A percentile compares a stretch with the other conserved stretches of the same genome.
Conservation (phyloP, 2,113 vertebrate species). For the Furnarius figulus region DNA sequence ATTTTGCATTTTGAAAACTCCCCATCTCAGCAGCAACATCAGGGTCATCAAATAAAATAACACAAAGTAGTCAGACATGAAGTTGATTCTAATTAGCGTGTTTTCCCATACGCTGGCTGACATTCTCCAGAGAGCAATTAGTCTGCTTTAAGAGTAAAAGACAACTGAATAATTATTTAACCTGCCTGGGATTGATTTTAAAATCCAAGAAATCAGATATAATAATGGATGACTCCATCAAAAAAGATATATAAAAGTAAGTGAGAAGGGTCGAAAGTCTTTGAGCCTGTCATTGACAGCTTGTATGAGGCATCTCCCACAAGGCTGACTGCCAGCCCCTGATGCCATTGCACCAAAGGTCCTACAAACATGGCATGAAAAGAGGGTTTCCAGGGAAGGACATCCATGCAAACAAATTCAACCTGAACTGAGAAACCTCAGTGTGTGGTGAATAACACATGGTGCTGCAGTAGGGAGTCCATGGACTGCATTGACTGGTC, state of each 20-base stretch:
- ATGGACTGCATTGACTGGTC: not conserved
- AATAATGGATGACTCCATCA: not conserved
- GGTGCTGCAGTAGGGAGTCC: accelerated
- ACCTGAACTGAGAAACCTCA: not conserved
- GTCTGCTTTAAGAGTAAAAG: conserved; percentile 79
- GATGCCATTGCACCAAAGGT: not conserved
- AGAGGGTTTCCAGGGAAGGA: not conserved
- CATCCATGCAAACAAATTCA: not conserved
- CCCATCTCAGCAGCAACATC: not conserved
- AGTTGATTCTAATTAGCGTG: conserved; percentile 79
- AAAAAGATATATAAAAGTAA: not conserved
- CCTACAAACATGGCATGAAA: not conserved
- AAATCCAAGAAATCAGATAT: conserved; percentile 41
- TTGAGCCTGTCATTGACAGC: not conserved
- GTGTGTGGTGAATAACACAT: accelerated
- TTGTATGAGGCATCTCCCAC: not conserved
- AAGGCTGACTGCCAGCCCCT: not conserved
- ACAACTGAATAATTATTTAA: conserved; percentile 78
- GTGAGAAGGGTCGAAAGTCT: not conserved
- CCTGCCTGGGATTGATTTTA: conserved; percentile 78
- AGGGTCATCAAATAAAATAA: conserved; percentile 21
- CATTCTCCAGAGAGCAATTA: conserved; percentile 87
- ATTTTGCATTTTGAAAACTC: not conserved
- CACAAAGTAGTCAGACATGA: conserved; percentile 27
- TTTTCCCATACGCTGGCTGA: conserved; percentile 76